Evolutionary conservation across 64 coral and sea anemone genomes (phyloP), one percentile per base, ranked within the genome.

Genomic region (Montipora efflorescens): DNA sequence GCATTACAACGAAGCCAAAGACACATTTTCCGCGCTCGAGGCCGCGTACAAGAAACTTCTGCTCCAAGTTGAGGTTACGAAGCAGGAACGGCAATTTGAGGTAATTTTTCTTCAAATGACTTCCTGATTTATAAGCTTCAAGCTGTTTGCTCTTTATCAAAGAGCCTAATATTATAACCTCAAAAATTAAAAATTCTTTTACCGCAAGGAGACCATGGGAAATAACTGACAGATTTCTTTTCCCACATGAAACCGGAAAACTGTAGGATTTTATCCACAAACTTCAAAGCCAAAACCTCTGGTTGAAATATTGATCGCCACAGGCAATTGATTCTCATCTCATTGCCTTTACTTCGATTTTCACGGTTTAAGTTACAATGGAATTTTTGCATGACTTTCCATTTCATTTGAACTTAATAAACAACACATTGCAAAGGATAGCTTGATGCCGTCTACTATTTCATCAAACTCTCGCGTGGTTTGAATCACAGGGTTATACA

Each of bases 11-110:
- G 88, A 87, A 72, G 96, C 96, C 9, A 95, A 62, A 55, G 96
- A 98, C 77, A 98, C 96, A 0, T 94, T 98, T 62, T 83, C 91
- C 6, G 96, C 94, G 82, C 90, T 98, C 1, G 96, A 98, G 52
- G 93, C 93, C 8, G 96, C 96, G 1, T 98, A 98, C 86, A 98
- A 92, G 78, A 95, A 87, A 70, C 88, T 95, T 59, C 79, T 87
- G 47, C 83, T 98, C 13, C 96, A 94, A 47, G 70, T 98, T n/a
- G 84, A 98, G 48, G 12, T 61, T 14, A 49, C 83, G 49, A 94
- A 88, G 28, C 83, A 94, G 55, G 91, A 89, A 15, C 96, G 92
- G 67, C 71, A 72, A 61, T 76, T 77, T 2, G 90, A 96, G 70
- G 95, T 96, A 78, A 90, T 59, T 78, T 48, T 48, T 80, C 2